Evolutionary conservation across 1,140 invertebrate genomes (phyloP).

Genomic region (Atopsyche davidsoni): DNA sequence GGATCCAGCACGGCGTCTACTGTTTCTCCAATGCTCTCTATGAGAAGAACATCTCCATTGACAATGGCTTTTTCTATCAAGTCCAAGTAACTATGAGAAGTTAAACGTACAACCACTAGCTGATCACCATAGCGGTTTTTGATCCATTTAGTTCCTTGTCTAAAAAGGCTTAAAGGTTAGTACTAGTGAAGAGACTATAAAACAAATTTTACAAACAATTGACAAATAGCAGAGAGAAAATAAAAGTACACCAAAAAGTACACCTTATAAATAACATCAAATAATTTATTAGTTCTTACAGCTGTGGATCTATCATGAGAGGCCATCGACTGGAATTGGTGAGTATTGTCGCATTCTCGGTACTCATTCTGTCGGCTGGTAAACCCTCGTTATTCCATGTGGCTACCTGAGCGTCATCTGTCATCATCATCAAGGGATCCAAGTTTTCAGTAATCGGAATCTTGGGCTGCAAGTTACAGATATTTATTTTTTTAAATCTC

Average conservation of each 20-base stretch:
- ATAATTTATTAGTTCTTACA: constrained; percentile 38
- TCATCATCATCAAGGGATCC: constrained; percentile 77
- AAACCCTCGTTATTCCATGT: constrained; percentile 92
- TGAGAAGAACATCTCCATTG: constrained; percentile 66
- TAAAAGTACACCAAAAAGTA: background rate
- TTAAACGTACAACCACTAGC: constrained; percentile 70
- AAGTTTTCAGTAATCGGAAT: constrained; percentile 74
- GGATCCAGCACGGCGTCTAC: constrained; percentile 88
- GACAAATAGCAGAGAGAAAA: background rate
- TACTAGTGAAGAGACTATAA: background rate
- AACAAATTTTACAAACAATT: background rate
- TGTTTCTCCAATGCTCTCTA: constrained; percentile 87
- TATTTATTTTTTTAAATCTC: constrained; percentile 5
- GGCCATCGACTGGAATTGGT: constrained; percentile 88
- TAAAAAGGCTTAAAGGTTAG: constrained; percentile 27
- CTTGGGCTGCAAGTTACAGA: constrained; percentile 47
- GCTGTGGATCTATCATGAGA: constrained; percentile 89
- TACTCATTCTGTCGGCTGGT: constrained; percentile 87
- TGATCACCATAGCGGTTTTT: constrained; percentile 71
- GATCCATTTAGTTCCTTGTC: constrained; percentile 94
- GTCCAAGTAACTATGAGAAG: constrained; percentile 78
- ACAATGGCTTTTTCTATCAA: constrained; percentile 73
- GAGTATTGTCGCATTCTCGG: constrained; percentile 91
- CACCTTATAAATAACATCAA: constrained; percentile 6
- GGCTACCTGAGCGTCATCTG: constrained; percentile 87